Evolutionary conservation across 2,888 invertebrate genomes (phyloP).

Genomic region (Diogma glabrata): DNA sequence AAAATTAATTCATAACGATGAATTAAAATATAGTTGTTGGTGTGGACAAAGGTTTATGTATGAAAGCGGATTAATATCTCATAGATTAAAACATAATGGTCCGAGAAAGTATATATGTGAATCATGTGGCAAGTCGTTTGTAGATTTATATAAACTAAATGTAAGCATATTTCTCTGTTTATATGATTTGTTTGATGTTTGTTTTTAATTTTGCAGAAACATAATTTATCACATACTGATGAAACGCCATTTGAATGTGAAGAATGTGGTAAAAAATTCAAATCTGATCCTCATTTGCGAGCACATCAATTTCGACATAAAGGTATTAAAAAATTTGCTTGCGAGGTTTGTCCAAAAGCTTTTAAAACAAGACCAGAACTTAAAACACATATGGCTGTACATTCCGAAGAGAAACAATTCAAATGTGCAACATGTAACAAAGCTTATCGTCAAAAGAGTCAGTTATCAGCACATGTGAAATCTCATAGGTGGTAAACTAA

Average conservation of each 20-base stretch:
- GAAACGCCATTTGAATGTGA: slow-evolving; percentile 5
- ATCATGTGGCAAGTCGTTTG: neutral
- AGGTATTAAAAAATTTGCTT: slow-evolving; percentile 2
- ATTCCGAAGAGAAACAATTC: slow-evolving; percentile 3
- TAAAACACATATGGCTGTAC: slow-evolving; percentile 3
- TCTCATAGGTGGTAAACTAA: no score
- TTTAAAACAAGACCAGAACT: neutral
- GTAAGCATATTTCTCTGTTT: neutral
- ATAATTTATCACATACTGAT: slow-evolving; percentile 1
- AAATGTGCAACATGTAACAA: slow-evolving; percentile 3
- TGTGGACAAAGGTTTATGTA: slow-evolving; percentile 7
- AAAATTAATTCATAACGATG: neutral
- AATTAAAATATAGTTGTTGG: slow-evolving; percentile 5
- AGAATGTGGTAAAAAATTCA: slow-evolving; percentile 1
- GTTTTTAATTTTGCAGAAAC: neutral
- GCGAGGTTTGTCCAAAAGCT: neutral
- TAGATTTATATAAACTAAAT: neutral
- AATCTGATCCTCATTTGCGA: slow-evolving; percentile 1
- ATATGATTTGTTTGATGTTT: no score
- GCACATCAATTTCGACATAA: slow-evolving; percentile 4
- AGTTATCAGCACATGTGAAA: neutral
- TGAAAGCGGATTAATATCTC: slow-evolving; percentile 5
- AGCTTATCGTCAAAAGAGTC: slow-evolving; percentile 6
- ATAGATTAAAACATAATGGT: neutral
- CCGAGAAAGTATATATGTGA: slow-evolving; percentile 1